These are phyloP conservation scores for Gnathonemus longibarbis DNA, from an alignment of 2,113 vertebrate species.

Conservation along the genomic window DNA sequence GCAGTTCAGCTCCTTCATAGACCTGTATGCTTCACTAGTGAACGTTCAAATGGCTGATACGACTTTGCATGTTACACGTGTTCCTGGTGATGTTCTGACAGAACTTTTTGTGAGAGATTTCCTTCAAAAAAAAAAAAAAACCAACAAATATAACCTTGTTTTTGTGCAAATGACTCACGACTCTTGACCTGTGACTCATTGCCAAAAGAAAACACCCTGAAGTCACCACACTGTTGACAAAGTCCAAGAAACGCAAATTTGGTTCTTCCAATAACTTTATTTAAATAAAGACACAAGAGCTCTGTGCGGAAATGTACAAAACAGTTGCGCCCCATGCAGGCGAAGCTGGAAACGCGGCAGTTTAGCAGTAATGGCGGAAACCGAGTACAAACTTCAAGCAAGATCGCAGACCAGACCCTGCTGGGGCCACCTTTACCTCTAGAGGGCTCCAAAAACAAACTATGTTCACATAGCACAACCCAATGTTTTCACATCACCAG, in stretches of 20 bases:
- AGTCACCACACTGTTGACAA: background rate
- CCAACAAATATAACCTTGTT: background rate
- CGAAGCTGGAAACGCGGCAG: constrained; percentile 36
- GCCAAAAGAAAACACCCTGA: background rate
- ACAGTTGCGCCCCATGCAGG: constrained; percentile 65
- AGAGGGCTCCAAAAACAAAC: constrained; percentile 58
- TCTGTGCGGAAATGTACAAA: constrained; percentile 76
- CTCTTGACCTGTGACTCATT: background rate
- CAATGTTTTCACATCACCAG: background rate
- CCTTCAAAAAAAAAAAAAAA: background rate
- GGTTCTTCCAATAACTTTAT: constrained; percentile 76
- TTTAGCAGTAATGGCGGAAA: constrained; percentile 30
- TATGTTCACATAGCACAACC: background rate
- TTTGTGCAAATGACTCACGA: background rate
- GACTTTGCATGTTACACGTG: background rate
- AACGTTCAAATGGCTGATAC: background rate
- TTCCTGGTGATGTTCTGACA: background rate
- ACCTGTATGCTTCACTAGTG: background rate
- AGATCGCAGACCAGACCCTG: constrained; percentile 47
- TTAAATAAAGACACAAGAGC: constrained; percentile 82
- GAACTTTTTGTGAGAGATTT: background rate
- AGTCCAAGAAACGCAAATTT: background rate
- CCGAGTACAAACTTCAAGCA: constrained; percentile 71
- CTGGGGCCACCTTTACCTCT: constrained; percentile 25
- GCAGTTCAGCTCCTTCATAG: background rate